A percentile compares a stretch with the other conserved stretches of the same genome.
phyloP scores from a whole-genome alignment of 2,113 vertebrate species.

The Hystrix brachyura region DNA sequence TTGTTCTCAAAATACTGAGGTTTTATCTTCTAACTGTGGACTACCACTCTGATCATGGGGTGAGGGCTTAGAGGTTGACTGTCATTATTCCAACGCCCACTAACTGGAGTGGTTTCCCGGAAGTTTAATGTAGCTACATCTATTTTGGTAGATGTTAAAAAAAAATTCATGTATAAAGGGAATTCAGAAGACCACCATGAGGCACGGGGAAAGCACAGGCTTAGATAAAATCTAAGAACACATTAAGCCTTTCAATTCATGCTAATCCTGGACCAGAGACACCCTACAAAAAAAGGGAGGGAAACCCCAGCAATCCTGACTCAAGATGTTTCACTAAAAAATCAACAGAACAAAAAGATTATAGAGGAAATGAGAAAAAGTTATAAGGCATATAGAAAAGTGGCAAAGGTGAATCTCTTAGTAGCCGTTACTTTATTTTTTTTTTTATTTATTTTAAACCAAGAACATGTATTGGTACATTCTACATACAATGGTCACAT shows the following conservation, averaged over 20 bases:
- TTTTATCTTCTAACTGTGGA: not conserved
- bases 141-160: not conserved
- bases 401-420: not conserved
- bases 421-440: too few species aligned
- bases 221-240: not conserved
- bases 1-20: not conserved
- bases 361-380: not conserved
- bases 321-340: constrained; percentile 1
- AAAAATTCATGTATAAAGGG: not conserved
- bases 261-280: not conserved
- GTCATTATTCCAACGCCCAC: not conserved
- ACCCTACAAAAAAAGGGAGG: not conserved
- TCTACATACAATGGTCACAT: too few species aligned
- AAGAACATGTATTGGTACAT: too few species aligned
- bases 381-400: not conserved
- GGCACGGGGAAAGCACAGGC: not conserved
- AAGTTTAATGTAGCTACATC: not conserved
- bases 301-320: not conserved
- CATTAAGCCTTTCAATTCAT: not conserved
- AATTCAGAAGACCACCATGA: not conserved
- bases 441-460: too few species aligned
- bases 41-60: not conserved
- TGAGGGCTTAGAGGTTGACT: not conserved
- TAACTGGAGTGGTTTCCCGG: not conserved
- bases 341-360: constrained; percentile 7